A percentile compares a stretch with the other conserved stretches of the same genome.
Conservation (phyloP, 2,888 invertebrate genomes). For the Lasius fuliginosus region DNA sequence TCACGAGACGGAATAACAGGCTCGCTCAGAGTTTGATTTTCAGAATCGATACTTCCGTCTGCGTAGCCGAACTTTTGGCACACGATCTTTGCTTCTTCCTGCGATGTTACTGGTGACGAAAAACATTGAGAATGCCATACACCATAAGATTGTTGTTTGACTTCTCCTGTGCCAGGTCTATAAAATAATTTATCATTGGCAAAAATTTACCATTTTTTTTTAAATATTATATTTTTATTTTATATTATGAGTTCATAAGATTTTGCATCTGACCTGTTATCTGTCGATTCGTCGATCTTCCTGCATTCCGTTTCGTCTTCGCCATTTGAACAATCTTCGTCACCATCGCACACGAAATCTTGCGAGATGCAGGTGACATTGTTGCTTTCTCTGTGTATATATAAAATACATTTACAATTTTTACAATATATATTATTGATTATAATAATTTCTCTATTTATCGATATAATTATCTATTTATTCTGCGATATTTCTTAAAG, state of each 20-base stretch:
- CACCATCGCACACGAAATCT: constrained; percentile 93
- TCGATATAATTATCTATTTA: background rate
- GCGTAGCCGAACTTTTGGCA: constrained; percentile 89
- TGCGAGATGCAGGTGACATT: constrained; percentile 88
- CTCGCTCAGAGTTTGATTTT: constrained; percentile 43
- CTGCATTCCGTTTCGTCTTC: constrained; percentile 91
- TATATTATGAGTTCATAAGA: background rate
- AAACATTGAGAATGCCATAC: constrained; percentile 92
- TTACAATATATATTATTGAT: background rate
- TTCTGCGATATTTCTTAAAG: background rate
- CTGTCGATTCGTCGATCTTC: constrained; percentile 85
- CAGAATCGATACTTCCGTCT: constrained; percentile 83
- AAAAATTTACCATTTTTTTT: too few relatives aligned
- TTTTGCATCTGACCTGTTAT: constrained; percentile 76
- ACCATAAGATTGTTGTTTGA: constrained; percentile 90
- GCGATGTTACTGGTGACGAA: constrained; percentile 76
- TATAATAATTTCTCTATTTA: background rate
- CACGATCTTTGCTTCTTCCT: constrained; percentile 87
- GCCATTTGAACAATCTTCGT: constrained; percentile 91
- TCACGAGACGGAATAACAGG: constrained; percentile 68
- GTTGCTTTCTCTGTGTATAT: constrained; percentile 40
- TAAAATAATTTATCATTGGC: constrained; percentile 1
- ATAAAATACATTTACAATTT: background rate
- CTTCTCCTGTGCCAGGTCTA: constrained; percentile 89
- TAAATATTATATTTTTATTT: background rate